Conservation (phyloP, 2,797 vertebrate species). For the Gymnoscopelus braueri region DNA sequence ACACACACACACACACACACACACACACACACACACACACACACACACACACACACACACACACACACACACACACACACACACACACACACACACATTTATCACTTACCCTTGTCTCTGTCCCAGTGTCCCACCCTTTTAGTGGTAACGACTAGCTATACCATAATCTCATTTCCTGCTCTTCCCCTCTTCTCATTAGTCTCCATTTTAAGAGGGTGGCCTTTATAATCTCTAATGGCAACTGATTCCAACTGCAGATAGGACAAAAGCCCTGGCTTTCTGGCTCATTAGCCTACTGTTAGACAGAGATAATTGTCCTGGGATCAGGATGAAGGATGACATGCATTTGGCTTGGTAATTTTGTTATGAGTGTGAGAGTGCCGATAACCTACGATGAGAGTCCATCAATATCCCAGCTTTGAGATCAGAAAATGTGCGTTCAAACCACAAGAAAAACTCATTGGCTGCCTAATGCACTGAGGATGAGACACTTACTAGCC, state of each 20-base stretch:
- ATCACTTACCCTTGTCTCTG: constrained; percentile 17
- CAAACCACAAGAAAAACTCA: constrained; percentile 47
- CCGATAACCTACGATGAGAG: constrained; percentile 29
- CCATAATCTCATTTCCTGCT: constrained; percentile 52
- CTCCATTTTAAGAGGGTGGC: constrained; percentile 32
- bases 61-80: constrained; percentile 15
- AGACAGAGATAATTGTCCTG: constrained; percentile 54
- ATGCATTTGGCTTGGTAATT: constrained; percentile 62
- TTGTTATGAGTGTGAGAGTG: constrained; percentile 56
- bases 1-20: constrained; percentile 16
- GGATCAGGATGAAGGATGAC: constrained; percentile 54
- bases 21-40: constrained; percentile 12
- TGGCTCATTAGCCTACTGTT: constrained; percentile 58
- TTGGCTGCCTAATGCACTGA: constrained; percentile 50
- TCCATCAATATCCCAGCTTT: constrained; percentile 45
- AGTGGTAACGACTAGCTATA: constrained; percentile 21
- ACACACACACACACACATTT: constrained; percentile 21
- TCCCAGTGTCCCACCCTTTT: neutral
- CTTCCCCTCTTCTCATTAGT: constrained; percentile 39
- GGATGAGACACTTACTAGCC: constrained; percentile 6
- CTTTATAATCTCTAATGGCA: constrained; percentile 54
- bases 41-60: constrained; percentile 2
- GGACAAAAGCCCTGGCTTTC: constrained; percentile 41
- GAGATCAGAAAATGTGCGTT: constrained; percentile 52
- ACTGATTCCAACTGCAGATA: constrained; percentile 64